Base-by-base conservation (phyloP, 2,797 vertebrate species). In the Pantherophis vulpinus region DNA sequence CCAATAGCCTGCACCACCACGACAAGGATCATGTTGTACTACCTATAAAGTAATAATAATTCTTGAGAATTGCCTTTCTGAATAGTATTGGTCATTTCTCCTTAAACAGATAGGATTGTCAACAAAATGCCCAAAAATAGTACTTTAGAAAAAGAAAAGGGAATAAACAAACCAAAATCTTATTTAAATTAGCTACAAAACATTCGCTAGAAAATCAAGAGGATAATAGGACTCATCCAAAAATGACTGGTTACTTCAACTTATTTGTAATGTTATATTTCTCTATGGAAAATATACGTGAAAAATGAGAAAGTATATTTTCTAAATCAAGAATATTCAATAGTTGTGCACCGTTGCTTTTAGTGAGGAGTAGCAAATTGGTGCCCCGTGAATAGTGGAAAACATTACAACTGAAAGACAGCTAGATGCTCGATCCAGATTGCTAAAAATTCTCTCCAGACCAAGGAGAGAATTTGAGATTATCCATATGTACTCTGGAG, bases 1-100 rank as follows among this genome's bases (percentile, higher is more conserved):
- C 99, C 99, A 99, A 96, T 99, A 99, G 0, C 99, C 99, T 0
- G 99, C 99, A 2, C 99, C 99, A 0, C 99, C 99, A n/a, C 99
- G 98, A 93, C 99, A 99, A 0, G 99, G 99, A 96, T 99, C 99
- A 63, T 99, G 99, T 95, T 99, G 99, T 79, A 99, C 99, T 37
- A 99, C 99, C 99, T 99, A 93, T 29, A 63, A 86, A 87, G 83
- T 10, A 58, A 42, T 87, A 91, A 91, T 0, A 27, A 0, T 0
- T 9, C 0, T 2, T 13, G 89, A 23, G 0, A 13, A n/a, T 27
- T 60, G 63, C 7, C 20, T 18, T 89, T 74, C 14, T 79, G 58
- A 32, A 66, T 13, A 20, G 4, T 83, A 27, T 13, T 10, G 59
- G 27, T 61, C 27, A 1, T 0, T 10, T 14, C 56, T 27, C 0